phyloP scores from a whole-genome alignment of 2,113 vertebrate genomes.

The Syrrhaptes paradoxus region DNA sequence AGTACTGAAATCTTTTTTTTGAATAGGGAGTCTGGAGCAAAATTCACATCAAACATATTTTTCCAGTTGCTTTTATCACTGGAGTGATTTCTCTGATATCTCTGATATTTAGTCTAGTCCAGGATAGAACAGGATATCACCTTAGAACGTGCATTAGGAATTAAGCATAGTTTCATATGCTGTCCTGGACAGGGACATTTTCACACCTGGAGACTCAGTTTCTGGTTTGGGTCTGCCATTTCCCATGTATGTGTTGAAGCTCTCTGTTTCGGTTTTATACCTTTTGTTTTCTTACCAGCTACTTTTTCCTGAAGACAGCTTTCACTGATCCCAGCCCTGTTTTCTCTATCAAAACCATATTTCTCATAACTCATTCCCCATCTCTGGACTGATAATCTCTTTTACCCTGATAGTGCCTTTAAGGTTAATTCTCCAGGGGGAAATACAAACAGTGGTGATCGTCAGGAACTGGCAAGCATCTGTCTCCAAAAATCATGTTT shows the following conservation, averaged over 20 bases:
- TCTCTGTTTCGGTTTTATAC: not conserved
- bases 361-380: not conserved
- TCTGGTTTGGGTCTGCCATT: not conserved
- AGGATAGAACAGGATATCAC: not conserved
- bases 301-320: not conserved
- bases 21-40: not conserved
- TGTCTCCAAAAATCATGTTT: constrained; percentile 50
- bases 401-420: not conserved
- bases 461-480: constrained; percentile 21
- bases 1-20: not conserved
- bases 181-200: not conserved
- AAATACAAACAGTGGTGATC: constrained; percentile 12
- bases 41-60: not conserved
- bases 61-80: not conserved
- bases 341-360: not conserved
- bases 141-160: not conserved
- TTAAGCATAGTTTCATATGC: not conserved
- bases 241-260: not conserved
- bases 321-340: not conserved
- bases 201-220: not conserved
- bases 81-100: not conserved
- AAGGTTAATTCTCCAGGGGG: constrained; percentile 39
- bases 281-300: not conserved
- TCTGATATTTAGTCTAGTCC: not conserved
- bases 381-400: not conserved